A percentile compares a stretch with the other conserved stretches of the same genome.
Evolutionary conservation across 2,888 invertebrate species (phyloP).

Genomic region (Aphodius granarius): DNA sequence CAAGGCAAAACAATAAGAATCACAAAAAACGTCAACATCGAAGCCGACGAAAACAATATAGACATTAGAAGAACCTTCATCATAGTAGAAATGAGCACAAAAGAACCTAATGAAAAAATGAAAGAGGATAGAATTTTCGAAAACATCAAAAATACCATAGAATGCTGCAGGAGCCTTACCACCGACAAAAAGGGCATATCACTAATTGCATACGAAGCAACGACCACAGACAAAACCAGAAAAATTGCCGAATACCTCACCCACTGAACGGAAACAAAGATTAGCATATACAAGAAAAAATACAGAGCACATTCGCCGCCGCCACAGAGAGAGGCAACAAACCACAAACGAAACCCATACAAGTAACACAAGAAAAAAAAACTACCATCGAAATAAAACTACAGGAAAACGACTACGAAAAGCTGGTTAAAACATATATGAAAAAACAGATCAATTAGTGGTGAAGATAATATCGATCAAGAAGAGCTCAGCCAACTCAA

Average conservation of each 20-base stretch:
- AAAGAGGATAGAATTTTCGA: neutral
- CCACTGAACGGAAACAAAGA: neutral
- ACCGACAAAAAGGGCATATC: neutral
- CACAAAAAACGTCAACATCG: neutral
- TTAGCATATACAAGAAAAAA: neutral
- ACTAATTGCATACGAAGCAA: neutral
- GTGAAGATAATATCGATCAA: no score
- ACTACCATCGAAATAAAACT: neutral
- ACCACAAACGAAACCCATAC: neutral
- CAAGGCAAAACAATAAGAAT: neutral
- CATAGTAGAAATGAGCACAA: neutral
- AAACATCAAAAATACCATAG: neutral
- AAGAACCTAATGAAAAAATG: neutral
- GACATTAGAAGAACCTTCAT: neutral
- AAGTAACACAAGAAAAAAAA: neutral
- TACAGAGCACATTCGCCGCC: neutral
- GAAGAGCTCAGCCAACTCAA: no score
- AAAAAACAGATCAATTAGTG: neutral
- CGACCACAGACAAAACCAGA: neutral
- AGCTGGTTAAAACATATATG: neutral
- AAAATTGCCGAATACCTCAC: neutral
- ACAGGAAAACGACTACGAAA: neutral
- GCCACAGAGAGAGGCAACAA: neutral
- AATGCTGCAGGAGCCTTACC: neutral
- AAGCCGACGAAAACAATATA: neutral